phyloP scores from a whole-genome alignment of 2,797 vertebrate genomes.

The Acanthis flammea region DNA sequence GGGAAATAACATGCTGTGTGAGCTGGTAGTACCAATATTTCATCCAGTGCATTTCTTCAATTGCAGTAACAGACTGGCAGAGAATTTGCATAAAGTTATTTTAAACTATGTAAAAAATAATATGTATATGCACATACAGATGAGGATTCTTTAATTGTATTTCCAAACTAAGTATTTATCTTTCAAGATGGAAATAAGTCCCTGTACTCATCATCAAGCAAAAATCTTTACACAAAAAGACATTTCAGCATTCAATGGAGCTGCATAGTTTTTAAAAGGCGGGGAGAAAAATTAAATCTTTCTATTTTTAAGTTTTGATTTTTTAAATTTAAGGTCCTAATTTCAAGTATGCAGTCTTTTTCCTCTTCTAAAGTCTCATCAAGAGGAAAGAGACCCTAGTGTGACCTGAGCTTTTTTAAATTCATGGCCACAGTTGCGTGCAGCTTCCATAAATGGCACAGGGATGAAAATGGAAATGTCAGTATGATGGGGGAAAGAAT shows the following conservation, averaged over 20 bases:
- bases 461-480: conserved; percentile 68
- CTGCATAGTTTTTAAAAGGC: not conserved
- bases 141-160: not conserved
- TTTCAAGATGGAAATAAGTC: not conserved
- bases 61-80: not conserved
- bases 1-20: not conserved
- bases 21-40: not conserved
- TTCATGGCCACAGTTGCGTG: not conserved
- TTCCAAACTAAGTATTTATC: not conserved
- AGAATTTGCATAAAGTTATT: not conserved
- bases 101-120: not conserved
- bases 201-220: not conserved
- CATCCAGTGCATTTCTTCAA: not conserved
- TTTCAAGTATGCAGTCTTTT: not conserved
- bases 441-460: conserved; percentile 41
- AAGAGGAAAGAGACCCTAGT: not conserved
- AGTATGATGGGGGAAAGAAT: conserved; percentile 30
- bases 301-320: not conserved
- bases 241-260: not conserved
- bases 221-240: not conserved
- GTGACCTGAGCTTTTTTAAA: conserved; percentile 53
- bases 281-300: not conserved
- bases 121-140: not conserved
- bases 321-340: not conserved
- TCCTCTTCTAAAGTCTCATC: conserved; percentile 35